Conservation (phyloP, 1,140 invertebrate genomes). For the Belonocnema kinseyi region DNA sequence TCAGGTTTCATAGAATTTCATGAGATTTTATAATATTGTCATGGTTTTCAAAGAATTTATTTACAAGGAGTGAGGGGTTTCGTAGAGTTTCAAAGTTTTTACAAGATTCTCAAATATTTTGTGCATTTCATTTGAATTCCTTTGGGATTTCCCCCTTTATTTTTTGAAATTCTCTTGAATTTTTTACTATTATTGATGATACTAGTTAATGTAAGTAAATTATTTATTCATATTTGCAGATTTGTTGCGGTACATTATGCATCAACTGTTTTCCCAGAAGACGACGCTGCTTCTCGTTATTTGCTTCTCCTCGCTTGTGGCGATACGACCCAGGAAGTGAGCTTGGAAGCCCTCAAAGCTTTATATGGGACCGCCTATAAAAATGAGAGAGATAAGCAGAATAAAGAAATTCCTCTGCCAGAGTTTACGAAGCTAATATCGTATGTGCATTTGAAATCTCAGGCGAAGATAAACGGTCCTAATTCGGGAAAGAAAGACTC, state of each 20-base stretch:
- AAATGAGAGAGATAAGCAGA: conserved; percentile 67
- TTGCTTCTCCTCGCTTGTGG: conserved; percentile 89
- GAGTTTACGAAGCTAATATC: conserved; percentile 80
- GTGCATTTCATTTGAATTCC: too few species aligned
- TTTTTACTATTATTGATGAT: too few species aligned
- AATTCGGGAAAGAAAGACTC: conserved; percentile 74
- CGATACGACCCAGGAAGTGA: conserved; percentile 88
- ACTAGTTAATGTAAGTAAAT: not conserved
- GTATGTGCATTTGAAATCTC: conserved; percentile 81
- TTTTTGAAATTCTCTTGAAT: too few species aligned
- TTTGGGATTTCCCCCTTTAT: too few species aligned
- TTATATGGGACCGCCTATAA: conserved; percentile 79
- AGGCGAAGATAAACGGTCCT: conserved; percentile 76
- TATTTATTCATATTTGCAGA: conserved; percentile 64
- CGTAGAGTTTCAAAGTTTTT: too few species aligned
- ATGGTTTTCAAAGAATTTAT: too few species aligned
- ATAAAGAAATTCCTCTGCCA: conserved; percentile 63
- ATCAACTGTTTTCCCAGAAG: conserved; percentile 85
- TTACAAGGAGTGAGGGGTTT: too few species aligned
- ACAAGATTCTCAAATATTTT: too few species aligned
- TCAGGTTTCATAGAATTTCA: too few species aligned
- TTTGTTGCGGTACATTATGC: conserved; percentile 90
- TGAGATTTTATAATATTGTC: too few species aligned
- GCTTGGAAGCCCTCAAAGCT: conserved; percentile 82
- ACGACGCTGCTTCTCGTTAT: conserved; percentile 89